These are phyloP conservation scores for Ennomos fuscantarius DNA, from an alignment of 2,888 invertebrate species.

Conservation along the genomic window DNA sequence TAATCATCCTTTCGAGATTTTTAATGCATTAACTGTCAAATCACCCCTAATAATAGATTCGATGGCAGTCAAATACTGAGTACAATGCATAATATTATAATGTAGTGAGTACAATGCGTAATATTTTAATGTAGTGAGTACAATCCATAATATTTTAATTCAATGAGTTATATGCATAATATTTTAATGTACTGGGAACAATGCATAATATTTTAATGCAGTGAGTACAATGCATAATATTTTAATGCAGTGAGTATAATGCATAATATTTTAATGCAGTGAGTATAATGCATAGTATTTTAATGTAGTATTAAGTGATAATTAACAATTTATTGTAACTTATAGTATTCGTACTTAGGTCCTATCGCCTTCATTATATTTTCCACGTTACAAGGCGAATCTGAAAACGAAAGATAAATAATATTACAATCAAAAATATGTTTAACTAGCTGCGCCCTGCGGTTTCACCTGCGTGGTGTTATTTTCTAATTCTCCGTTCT, in stretches of 20 bases:
- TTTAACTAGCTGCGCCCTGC: too few relatives aligned
- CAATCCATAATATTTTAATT: conserved; percentile 10
- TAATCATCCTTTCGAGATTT: too few relatives aligned
- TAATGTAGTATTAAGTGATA: conserved; percentile 21
- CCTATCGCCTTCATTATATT: conserved; percentile 71
- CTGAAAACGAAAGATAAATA: conserved; percentile 57
- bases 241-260: conserved; percentile 24
- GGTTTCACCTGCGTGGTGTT: too few relatives aligned
- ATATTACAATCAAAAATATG: conserved; percentile 2
- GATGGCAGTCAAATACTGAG: too few relatives aligned
- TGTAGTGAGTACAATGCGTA: too few relatives aligned
- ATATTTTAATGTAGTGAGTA: conserved; percentile 28
- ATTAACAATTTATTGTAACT: conserved; percentile 46
- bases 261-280: conserved; percentile 17
- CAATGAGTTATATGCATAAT: too few relatives aligned
- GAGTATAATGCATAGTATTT: too few relatives aligned
- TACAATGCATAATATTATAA: conserved; percentile 1
- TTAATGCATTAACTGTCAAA: too few relatives aligned
- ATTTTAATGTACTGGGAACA: conserved; percentile 25
- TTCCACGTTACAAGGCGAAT: conserved; percentile 77
- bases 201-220: conserved; percentile 17
- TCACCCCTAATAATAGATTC: too few relatives aligned
- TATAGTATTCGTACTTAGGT: conserved; percentile 60
- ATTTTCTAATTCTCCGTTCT: too few relatives aligned
- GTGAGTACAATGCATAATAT: too few relatives aligned